phyloP scores from a whole-genome alignment of 2,113 vertebrate genomes.

The Thymallus thymallus region DNA sequence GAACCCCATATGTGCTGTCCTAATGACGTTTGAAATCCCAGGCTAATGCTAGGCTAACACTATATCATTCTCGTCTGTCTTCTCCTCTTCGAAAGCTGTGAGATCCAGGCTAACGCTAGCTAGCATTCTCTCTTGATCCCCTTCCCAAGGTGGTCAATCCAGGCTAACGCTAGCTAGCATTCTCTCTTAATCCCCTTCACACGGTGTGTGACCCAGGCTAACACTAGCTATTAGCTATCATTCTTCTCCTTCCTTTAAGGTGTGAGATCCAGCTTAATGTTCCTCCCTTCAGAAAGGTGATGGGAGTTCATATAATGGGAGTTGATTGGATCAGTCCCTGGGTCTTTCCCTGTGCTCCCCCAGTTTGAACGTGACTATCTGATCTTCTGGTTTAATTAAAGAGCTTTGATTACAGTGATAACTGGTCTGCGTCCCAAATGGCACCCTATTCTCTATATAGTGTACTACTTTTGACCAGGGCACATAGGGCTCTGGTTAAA shows the following conservation, averaged over 20 bases:
- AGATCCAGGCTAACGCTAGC: not conserved
- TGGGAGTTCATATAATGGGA: not conserved
- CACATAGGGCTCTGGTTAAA: too few species aligned
- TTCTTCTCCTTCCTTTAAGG: too few species aligned
- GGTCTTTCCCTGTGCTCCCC: slow-evolving; percentile 20
- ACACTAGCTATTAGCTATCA: too few species aligned
- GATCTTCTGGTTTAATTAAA: slow-evolving; percentile 69
- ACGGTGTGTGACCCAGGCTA: too few species aligned
- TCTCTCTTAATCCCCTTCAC: too few species aligned
- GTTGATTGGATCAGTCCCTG: slow-evolving; percentile 17
- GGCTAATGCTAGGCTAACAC: not conserved
- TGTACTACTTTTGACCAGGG: too few species aligned
- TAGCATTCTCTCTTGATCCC: not conserved
- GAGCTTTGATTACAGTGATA: slow-evolving; percentile 69
- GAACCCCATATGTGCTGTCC: not conserved
- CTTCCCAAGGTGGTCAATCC: not conserved
- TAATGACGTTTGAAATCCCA: not conserved
- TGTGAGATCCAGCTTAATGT: too few species aligned
- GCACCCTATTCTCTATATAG: too few species aligned
- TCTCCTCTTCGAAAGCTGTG: not conserved
- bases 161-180: too few species aligned
- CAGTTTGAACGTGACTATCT: slow-evolving; percentile 57
- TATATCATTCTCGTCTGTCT: not conserved
- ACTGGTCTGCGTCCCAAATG: not conserved
- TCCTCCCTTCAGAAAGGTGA: not conserved